Conservation (phyloP, 2,888 invertebrate genomes). For the Pristionchus arcanus region DNA sequence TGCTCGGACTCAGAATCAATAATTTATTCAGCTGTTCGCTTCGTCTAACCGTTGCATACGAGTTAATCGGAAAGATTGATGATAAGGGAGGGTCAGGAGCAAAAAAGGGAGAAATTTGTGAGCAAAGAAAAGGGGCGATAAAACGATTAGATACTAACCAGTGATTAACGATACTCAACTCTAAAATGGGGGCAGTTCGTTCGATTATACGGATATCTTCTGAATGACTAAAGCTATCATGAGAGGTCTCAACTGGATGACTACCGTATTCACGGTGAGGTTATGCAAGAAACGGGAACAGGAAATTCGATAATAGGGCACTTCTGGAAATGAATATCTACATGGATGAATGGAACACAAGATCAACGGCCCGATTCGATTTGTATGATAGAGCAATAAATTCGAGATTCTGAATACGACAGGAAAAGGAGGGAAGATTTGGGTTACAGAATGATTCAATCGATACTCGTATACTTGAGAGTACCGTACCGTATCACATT, state of each 20-base stretch:
- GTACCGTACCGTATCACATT: conserved; percentile 48
- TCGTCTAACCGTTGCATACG: conserved; percentile 9
- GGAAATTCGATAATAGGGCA: neutral
- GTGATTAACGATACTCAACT: neutral
- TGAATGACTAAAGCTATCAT: conserved; percentile 26
- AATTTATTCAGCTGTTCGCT: conserved; percentile 20
- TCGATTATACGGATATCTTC: neutral
- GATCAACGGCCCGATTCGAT: neutral
- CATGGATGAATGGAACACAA: conserved; percentile 39
- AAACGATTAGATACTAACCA: conserved; percentile 35
- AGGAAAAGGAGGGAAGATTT: neutral
- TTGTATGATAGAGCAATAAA: conserved; percentile 34
- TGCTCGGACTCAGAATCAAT: neutral
- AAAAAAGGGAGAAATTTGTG: neutral
- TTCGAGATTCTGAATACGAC: conserved; percentile 14
- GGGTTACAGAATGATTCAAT: conserved; percentile 10
- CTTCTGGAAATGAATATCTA: neutral
- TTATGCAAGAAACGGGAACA: neutral
- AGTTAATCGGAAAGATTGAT: conserved; percentile 11
- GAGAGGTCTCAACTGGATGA: conserved; percentile 31
- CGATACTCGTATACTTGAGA: conserved; percentile 15
- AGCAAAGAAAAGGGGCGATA: neutral
- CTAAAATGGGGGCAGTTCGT: neutral
- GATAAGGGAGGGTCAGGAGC: neutral
- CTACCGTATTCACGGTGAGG: conserved; percentile 25